Base-by-base conservation (phyloP, 2,797 vertebrate genomes). In the Stomatorhinus walkeri region DNA sequence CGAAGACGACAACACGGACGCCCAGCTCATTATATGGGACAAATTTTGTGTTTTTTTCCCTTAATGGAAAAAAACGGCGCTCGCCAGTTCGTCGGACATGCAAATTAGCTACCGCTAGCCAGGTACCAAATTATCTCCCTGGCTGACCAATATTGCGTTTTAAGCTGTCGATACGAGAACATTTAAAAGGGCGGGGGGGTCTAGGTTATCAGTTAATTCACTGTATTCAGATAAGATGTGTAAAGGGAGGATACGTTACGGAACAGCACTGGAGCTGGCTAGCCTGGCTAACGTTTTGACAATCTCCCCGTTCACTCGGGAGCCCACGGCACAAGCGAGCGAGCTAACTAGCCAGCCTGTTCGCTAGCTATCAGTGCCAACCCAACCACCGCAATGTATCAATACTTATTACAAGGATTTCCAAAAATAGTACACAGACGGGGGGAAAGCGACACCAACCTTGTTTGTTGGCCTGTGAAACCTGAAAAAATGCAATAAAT, bases 401-500 rank as follows among this genome's bases (percentile, higher is more conserved):
- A 86, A 49, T 81, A 84, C 81, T 49, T 24, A 49, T 48, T 24
- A n/a, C n/a, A n/a, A 19, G 81, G 61, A 28, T 40, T 84, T 51
- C 72, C 56, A 87, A 88, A 51, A 84, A 90, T 92, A 91, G 85
- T 89, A 93, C 91, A 92, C 92, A 92, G 49, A 19, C 22, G 2
- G 28, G 1, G 1, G 52, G n/a, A 54, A 36, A 28, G 7, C 93
- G 95, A 48, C 22, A 88, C 79, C 90, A 87, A 93, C 96, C 96
- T 96, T 96, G 95, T 93, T 96, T 95, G 92, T 95, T 95, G 89
- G 95, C 95, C 91, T 95, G 93, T 92, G 95, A 91, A 92, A 93
- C 87, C 91, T 96, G 95, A 91, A 96, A 95, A 93, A 95, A 94
- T 94, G 94, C 95, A 95, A 96, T 96, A 96, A 96, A 96, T 96